A percentile compares a stretch with the other conserved stretches of the same genome.
phyloP scores from a whole-genome alignment of 2,113 vertebrate genomes.

The Pseudois nayaur region DNA sequence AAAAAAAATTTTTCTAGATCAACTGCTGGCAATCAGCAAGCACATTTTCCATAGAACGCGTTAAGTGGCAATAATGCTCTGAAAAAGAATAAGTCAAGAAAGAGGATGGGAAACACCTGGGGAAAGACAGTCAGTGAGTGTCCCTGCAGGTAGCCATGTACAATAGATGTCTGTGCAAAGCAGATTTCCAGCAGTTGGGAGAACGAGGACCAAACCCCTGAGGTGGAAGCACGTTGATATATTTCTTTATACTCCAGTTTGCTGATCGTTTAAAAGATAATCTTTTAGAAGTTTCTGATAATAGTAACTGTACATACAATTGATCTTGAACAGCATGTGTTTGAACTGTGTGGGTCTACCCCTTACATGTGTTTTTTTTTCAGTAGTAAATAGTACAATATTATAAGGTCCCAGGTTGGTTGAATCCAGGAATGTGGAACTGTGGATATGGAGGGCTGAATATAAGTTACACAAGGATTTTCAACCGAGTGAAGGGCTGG shows the following conservation, averaged over 20 bases:
- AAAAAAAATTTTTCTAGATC: not conserved
- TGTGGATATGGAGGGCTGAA: not conserved
- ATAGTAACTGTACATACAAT: not conserved
- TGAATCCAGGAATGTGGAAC: not conserved
- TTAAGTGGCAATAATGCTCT: not conserved
- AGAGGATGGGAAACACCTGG: not conserved
- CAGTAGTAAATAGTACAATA: not conserved
- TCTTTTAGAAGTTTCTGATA: not conserved
- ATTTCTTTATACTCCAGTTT: not conserved
- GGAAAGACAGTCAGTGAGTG: fast-evolving
- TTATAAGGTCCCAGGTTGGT: not conserved
- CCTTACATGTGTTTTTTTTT: not conserved
- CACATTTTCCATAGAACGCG: too few relatives aligned
- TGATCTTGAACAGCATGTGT: not conserved
- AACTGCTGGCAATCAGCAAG: not conserved
- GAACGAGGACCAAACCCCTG: not conserved
- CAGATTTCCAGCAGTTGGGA: not conserved
- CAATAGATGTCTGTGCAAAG: not conserved
- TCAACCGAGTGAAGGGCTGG: not conserved
- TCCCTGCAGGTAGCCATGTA: not conserved
- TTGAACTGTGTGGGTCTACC: not conserved
- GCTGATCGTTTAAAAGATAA: not conserved
- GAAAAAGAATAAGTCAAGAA: not conserved
- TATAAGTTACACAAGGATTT: not conserved
- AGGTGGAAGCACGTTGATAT: fast-evolving